phyloP scores from a whole-genome alignment of 2,113 vertebrate species.

The Phaethornis superciliosus region DNA sequence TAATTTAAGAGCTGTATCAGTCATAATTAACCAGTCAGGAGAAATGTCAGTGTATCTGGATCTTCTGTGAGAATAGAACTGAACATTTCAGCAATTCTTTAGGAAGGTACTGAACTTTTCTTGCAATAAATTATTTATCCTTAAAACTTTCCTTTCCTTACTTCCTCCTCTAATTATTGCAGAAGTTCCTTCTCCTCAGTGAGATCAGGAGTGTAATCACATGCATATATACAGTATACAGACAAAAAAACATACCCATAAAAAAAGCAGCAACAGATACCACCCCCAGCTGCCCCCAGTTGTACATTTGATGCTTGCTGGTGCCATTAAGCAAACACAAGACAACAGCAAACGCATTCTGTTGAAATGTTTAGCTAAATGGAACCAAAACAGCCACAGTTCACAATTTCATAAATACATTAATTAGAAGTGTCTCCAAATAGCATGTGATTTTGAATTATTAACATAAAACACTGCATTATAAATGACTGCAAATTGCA shows the following conservation, averaged over 20 bases:
- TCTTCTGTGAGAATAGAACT: constrained; percentile 57
- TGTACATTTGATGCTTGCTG: constrained; percentile 70
- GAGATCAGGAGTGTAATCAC: constrained; percentile 26
- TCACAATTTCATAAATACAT: constrained; percentile 88
- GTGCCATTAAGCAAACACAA: constrained; percentile 78
- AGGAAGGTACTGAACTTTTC: constrained; percentile 74
- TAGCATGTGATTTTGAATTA: constrained; percentile 88
- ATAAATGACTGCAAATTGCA: constrained; percentile 88
- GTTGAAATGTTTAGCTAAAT: constrained; percentile 86
- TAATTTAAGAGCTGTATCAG: constrained; percentile 41
- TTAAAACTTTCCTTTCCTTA: constrained; percentile 52
- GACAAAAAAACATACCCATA: not conserved
- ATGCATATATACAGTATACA: not conserved
- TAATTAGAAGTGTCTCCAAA: constrained; percentile 88
- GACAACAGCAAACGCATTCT: constrained; percentile 79
- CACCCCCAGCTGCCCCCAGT: constrained; percentile 68
- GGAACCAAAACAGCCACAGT: constrained; percentile 86
- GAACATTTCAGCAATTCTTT: constrained; percentile 78
- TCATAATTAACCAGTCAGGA: constrained; percentile 60
- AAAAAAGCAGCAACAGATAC: constrained; percentile 7
- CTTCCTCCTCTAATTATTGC: constrained; percentile 47
- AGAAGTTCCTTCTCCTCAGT: constrained; percentile 6
- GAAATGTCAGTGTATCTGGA: constrained; percentile 67
- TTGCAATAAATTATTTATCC: constrained; percentile 79
- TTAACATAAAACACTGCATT: constrained; percentile 88